These are phyloP conservation scores for Drosophila pallidifrons DNA, from an alignment of 1,140 invertebrate genomes.

Conservation along the genomic window DNA sequence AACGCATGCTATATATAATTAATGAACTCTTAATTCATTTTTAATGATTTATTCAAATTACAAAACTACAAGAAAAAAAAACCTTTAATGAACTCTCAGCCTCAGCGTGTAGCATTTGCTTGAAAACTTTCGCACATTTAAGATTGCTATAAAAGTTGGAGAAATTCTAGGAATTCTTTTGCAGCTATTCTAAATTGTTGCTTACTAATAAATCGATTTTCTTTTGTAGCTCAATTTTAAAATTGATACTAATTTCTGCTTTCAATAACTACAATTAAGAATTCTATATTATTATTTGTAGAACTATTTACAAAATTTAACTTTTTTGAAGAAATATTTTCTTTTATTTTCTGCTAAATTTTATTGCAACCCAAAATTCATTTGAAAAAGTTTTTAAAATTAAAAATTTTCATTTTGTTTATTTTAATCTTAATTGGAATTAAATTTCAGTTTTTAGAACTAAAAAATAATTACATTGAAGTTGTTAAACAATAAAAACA, in stretches of 20 bases:
- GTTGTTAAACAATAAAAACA: background rate
- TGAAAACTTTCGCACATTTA: constrained; percentile 1
- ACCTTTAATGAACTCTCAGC: constrained; percentile 8
- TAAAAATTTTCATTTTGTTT: background rate
- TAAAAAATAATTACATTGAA: background rate
- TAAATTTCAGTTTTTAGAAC: background rate
- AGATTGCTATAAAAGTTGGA: background rate
- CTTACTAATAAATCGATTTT: background rate
- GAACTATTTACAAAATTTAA: background rate
- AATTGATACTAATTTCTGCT: too few relatives aligned
- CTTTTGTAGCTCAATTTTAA: too few relatives aligned
- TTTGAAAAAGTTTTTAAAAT: background rate
- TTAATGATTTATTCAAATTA: constrained; percentile 62
- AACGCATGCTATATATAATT: constrained; percentile 56
- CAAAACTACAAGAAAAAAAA: background rate
- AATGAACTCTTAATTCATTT: constrained; percentile 79
- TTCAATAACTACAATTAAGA: too few relatives aligned
- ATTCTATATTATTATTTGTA: too few relatives aligned
- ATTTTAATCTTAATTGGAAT: background rate
- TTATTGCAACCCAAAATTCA: background rate
- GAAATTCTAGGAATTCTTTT: background rate
- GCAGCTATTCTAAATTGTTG: background rate
- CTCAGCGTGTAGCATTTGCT: background rate
- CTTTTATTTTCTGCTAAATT: too few relatives aligned
- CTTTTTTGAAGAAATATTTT: too few relatives aligned